Evolutionary conservation across 2,888 invertebrate genomes (phyloP), one percentile per base, ranked within the genome.

Genomic region (Cremastinae sp.): DNA sequence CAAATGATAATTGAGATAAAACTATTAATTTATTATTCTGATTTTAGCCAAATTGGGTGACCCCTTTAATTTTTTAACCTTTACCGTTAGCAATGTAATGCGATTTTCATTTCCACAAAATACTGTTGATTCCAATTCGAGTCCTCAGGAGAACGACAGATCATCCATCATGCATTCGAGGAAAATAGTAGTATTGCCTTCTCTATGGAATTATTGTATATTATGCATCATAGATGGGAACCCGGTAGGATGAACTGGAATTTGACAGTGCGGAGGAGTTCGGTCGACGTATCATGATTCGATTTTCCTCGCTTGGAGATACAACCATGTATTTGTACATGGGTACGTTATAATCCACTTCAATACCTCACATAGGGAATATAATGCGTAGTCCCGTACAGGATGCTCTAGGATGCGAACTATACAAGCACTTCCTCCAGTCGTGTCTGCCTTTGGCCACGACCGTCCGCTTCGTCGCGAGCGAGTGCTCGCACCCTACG

Each of bases 351-450:
- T 53, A 37, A 65, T 59, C 43, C 41, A 62, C 55, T 22, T 53
- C 43, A 35, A n/a, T 68, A 61, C 28, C 45, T 58, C 39, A 53
- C 61, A 53, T 78, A 74, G 68, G 20, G 65, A 73, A 53, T 66
- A 75, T 75, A 69, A 69, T 62, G 66, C 59, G 66, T 55, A 53
- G 58, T 51, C 53, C 77, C 68, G 79, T 78, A 80, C 81, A 81
- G 82, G 82, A 81, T 81, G 84, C 81, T 84, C 83, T 85, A 86
- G 86, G 86, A 86, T 86, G 86, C 86, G 84, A 83, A 86, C 85
- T 83, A 86, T 86, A 86, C 74, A 69, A 86, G 85, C 83, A 84
- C 82, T 86, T 86, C 86, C 86, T 86, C 86, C 82, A 80, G 82
- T 80, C 80, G 83, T 81, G 84, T 82, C 82, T 81, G 83, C 73